Evolutionary conservation across 2,113 vertebrate genomes (phyloP).

Genomic region (Propithecus coquereli): DNA sequence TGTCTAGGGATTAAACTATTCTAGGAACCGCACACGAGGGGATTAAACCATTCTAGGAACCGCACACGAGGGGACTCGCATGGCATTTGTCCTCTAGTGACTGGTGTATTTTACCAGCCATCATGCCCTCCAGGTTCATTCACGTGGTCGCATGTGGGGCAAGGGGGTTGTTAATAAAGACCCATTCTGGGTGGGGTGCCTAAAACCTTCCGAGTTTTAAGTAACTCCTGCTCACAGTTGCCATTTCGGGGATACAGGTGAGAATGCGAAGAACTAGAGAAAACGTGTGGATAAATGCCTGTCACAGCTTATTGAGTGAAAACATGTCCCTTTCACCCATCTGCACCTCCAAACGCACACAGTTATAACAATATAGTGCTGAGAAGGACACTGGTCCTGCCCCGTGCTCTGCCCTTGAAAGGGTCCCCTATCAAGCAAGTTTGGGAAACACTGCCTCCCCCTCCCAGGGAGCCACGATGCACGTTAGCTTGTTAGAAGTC

Average conservation of each 20-base stretch:
- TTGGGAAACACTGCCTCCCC: neutral
- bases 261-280: neutral
- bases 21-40: no score
- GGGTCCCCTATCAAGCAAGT: neutral
- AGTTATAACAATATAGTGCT: neutral
- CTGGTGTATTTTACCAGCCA: neutral
- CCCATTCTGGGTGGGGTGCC: neutral
- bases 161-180: neutral
- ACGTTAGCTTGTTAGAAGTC: neutral
- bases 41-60: no score
- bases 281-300: neutral
- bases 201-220: neutral
- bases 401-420: neutral
- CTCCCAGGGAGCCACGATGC: neutral
- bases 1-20: neutral
- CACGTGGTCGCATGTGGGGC: neutral
- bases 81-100: neutral
- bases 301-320: neutral
- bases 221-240: neutral
- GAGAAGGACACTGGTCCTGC: neutral
- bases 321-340: neutral
- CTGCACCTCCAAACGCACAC: neutral
- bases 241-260: neutral
- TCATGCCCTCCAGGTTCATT: neutral
- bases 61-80: no score